Evolutionary conservation across 2,113 vertebrate genomes (phyloP).

Genomic region (Antennarius striatus): DNA sequence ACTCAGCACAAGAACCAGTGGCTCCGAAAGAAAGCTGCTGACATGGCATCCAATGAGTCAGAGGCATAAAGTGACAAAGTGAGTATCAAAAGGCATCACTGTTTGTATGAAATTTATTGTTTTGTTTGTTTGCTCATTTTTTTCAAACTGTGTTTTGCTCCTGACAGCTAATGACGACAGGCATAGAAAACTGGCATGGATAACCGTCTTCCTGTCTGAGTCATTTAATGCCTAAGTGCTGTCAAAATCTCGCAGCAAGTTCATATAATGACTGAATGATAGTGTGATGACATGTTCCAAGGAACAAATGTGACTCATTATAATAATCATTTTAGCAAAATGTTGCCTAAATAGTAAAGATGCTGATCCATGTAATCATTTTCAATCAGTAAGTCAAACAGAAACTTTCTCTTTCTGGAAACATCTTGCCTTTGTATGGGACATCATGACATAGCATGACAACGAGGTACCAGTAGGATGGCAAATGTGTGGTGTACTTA

Average conservation of each 20-base stretch:
- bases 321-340: slow-evolving; percentile 1
- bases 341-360: not conserved
- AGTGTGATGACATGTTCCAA: not conserved
- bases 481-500: not conserved
- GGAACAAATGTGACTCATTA: not conserved
- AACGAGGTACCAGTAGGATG: too few species aligned
- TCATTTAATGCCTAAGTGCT: not conserved
- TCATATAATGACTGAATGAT: not conserved
- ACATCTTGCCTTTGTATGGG: too few species aligned
- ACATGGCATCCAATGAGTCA: slow-evolving; percentile 15
- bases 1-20: slow-evolving; percentile 77
- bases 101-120: not conserved
- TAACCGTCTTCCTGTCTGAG: too few species aligned
- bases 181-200: slow-evolving; percentile 3
- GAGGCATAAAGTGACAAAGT: slow-evolving; percentile 45
- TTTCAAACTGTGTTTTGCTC: slow-evolving; percentile 13
- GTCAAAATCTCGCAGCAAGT: slow-evolving; percentile 1
- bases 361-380: not conserved
- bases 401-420: too few species aligned
- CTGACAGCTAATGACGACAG: slow-evolving; percentile 25
- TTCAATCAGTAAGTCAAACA: too few species aligned
- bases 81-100: slow-evolving; percentile 12
- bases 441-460: too few species aligned
- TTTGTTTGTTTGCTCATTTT: not conserved
- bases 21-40: slow-evolving; percentile 45